Evolutionary conservation across 2,888 invertebrate species (phyloP), one percentile per base, ranked within the genome.

Genomic region (Conus canariensis): DNA sequence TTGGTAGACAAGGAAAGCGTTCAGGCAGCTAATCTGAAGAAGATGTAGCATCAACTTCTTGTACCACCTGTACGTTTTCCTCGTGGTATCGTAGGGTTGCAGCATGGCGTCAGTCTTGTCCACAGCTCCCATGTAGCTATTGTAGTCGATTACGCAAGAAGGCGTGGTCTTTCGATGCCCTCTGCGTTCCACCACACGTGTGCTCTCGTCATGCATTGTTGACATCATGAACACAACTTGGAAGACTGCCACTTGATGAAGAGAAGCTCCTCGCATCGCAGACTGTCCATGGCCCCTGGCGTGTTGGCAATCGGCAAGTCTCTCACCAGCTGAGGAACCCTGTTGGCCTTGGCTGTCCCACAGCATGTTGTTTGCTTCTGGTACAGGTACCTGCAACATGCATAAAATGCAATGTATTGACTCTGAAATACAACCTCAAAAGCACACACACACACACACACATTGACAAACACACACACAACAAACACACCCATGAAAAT

Each of bases 11-110:
- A 80, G 45, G 14, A 9, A 80, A 16, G 80, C 9, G 16, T 30
- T 80, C 80, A 80, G 80, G 9, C 9, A 14, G 80, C 14, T 12
- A 9, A 80, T 60, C 19, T 74, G 85, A 12, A 90, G 58, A 12
- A 90, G 86, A 9, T 70, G 70, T 12, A 87, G 56, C 10, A 19
- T 30, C 14, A 77, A n/a, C 64, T 85, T 90, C 59, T 90, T 90
- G 77, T 86, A 90, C 89, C 89, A 87, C 77, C 70, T 80, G 45
- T 59, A 77, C 10, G 85, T 85, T 45, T 89, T 89, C 22, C 85
- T 25, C 30, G 85, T 85, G 12, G 86, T 87, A 90, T 58, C 45
- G 10, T 86, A 85, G 12, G 19, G 59, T 25, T 90, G 80, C 6
- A 90, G n/a, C 85, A 86, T 56, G 14, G 70, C 9, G 45, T 80